A percentile compares a stretch with the other conserved stretches of the same genome.
Evolutionary conservation across 2,113 vertebrate species (phyloP).

Genomic region (Osmerus mordax): DNA sequence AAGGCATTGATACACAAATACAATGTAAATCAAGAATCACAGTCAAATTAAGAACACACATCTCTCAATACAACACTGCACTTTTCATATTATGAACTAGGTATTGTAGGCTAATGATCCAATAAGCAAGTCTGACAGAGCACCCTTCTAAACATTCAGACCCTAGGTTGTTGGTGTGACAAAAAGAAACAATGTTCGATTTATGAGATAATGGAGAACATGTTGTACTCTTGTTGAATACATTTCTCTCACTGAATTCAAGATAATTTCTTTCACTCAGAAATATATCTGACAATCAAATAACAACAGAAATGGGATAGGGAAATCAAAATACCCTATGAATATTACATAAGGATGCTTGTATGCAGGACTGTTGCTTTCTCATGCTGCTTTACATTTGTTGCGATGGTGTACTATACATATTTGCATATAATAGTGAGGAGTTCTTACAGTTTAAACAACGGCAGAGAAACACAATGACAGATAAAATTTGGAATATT

Average conservation of each 20-base stretch:
- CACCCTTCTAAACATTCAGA: not conserved
- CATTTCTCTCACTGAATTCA: not conserved
- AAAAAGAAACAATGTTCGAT: not conserved
- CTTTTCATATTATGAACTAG: too few species aligned
- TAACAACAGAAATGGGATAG: not conserved
- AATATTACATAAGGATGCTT: slow-evolving; percentile 1
- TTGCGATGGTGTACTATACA: too few species aligned
- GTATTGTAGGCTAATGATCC: too few species aligned
- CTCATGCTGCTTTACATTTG: not conserved
- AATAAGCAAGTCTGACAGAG: too few species aligned
- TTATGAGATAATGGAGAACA: not conserved
- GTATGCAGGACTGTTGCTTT: not conserved
- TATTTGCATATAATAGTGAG: not conserved
- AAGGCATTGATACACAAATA: too few species aligned
- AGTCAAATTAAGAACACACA: too few species aligned
- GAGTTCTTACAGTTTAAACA: not conserved
- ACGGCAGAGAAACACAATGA: not conserved
- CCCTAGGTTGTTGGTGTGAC: not conserved
- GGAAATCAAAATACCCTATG: not conserved
- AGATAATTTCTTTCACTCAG: not conserved
- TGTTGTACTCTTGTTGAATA: not conserved
- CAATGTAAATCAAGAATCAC: too few species aligned
- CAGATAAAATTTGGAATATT: not conserved
- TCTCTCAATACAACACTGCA: too few species aligned
- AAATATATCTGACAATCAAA: not conserved